Conservation (phyloP, 1,140 invertebrate genomes). For the Drosophila varians region DNA sequence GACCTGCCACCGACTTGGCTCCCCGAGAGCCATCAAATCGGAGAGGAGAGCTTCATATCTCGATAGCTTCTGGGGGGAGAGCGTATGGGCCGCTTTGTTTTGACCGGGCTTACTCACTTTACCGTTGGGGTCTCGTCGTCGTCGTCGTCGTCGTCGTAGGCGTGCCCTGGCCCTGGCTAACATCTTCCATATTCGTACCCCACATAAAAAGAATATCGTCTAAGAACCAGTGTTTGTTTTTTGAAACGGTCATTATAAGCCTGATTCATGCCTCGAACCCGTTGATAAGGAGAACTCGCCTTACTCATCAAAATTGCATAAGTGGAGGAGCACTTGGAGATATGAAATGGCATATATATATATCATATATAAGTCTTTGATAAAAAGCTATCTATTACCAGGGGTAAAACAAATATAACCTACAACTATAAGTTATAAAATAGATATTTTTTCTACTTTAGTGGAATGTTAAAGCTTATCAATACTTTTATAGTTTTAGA, state of each 20-base stretch:
- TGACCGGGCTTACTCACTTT: conserved; percentile 34
- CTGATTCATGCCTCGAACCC: conserved; percentile 8
- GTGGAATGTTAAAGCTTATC: background rate
- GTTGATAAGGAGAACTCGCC: background rate
- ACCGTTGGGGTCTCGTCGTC: conserved; percentile 17
- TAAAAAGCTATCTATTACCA: background rate
- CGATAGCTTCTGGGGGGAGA: no score
- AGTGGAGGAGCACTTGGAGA: background rate
- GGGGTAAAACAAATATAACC: background rate
- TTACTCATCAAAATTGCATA: background rate
- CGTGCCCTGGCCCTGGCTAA: conserved; percentile 21
- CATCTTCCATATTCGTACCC: conserved; percentile 21
- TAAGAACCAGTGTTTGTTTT: conserved; percentile 23
- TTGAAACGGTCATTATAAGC: background rate
- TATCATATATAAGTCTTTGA: background rate
- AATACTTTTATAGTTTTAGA: background rate
- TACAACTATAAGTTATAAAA: no score
- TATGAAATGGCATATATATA: background rate
- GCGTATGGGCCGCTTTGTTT: conserved; percentile 14
- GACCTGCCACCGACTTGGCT: background rate
- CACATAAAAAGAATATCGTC: background rate
- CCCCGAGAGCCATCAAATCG: background rate
- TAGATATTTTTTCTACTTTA: background rate
- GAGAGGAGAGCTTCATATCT: background rate
- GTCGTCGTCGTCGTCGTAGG: conserved; percentile 29